phyloP scores from a whole-genome alignment of 2,888 invertebrate genomes.

The Drosophila rellima region DNA sequence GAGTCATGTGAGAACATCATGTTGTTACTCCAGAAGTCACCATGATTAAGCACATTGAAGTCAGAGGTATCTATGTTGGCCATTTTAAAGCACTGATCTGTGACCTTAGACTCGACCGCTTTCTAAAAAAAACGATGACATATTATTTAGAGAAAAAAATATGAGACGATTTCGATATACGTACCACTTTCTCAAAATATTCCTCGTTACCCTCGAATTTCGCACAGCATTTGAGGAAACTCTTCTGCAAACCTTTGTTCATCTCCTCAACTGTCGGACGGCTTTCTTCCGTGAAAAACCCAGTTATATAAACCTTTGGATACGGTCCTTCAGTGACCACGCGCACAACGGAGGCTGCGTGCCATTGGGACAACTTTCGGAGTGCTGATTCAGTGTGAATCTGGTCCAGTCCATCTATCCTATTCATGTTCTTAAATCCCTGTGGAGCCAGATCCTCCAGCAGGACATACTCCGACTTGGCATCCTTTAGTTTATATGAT shows the following conservation, averaged over 20 bases:
- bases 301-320: slow-evolving; percentile 29
- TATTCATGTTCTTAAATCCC: slow-evolving; percentile 76
- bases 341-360: slow-evolving; percentile 78
- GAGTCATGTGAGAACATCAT: slow-evolving; percentile 79
- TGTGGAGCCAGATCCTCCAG: slow-evolving; percentile 74
- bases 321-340: slow-evolving; percentile 62
- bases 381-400: slow-evolving; percentile 72
- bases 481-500: slow-evolving; percentile 64
- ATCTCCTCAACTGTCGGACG: slow-evolving; percentile 32
- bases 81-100: slow-evolving; percentile 51
- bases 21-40: slow-evolving; percentile 81
- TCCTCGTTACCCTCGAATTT: slow-evolving; percentile 47
- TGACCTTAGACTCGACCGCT: slow-evolving; percentile 26
- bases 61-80: slow-evolving; percentile 41
- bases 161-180: no score
- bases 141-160: no score
- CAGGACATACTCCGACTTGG: slow-evolving; percentile 56
- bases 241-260: slow-evolving; percentile 17
- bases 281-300: slow-evolving; percentile 46
- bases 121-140: no score
- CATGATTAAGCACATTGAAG: slow-evolving; percentile 77
- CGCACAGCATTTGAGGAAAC: slow-evolving; percentile 42
- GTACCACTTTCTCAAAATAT: slow-evolving; percentile 64
- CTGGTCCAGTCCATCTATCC: slow-evolving; percentile 75
- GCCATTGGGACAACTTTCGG: slow-evolving; percentile 78